Evolutionary conservation across 2,797 vertebrate genomes (phyloP).

Genomic region (Meriones psammophilus): DNA sequence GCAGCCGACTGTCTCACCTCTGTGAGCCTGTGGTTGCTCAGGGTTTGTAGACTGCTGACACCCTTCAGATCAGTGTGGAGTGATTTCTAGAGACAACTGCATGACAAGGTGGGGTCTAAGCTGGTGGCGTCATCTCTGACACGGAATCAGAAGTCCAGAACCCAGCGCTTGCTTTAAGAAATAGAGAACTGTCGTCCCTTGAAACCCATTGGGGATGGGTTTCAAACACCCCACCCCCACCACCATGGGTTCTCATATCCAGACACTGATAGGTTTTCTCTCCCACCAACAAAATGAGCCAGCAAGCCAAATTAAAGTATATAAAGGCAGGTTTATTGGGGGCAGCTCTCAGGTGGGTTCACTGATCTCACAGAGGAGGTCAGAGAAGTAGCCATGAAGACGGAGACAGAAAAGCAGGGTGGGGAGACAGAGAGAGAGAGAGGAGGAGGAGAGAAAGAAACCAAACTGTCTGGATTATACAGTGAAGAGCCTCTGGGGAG

Average conservation of each 20-base stretch:
- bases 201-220: background rate
- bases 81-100: slow-evolving; percentile 13
- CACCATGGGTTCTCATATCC: background rate
- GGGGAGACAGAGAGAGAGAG: too few species aligned
- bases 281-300: too few species aligned
- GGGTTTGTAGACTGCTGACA: background rate
- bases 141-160: background rate
- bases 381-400: too few species aligned
- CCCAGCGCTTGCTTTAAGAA: slow-evolving; percentile 1
- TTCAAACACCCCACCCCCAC: background rate
- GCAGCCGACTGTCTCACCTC: rapidly evolving
- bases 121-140: background rate
- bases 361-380: too few species aligned
- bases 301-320: too few species aligned
- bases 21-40: background rate
- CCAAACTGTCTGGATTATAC: too few species aligned
- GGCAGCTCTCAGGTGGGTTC: too few species aligned
- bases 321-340: too few species aligned
- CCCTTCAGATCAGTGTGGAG: background rate
- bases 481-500: too few species aligned
- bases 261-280: too few species aligned
- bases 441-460: too few species aligned
- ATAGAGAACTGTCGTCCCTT: background rate
- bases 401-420: too few species aligned
- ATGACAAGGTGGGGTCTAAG: background rate